phyloP scores from a whole-genome alignment of 2,113 vertebrate species.

The Silurus meridionalis region DNA sequence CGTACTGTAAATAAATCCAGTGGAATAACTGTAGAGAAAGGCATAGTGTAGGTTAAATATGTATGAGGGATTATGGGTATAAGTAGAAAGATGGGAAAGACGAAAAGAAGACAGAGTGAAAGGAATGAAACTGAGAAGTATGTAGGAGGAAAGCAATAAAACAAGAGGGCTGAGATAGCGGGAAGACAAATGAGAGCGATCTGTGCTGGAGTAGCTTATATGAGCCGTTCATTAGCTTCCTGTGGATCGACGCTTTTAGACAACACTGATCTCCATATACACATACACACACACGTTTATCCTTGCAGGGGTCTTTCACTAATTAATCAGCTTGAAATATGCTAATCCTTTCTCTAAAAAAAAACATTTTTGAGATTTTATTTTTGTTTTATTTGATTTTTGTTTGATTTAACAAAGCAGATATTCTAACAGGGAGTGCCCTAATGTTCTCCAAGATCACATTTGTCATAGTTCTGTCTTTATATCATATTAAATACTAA shows the following conservation, averaged over 20 bases:
- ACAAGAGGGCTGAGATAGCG: not conserved
- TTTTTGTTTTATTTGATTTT: not conserved
- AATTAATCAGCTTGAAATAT: not conserved
- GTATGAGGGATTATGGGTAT: not conserved
- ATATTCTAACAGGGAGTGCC: not conserved
- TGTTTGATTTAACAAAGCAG: not conserved
- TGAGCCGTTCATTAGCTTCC: conserved; percentile 43
- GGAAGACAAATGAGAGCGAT: conserved; percentile 3
- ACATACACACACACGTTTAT: not conserved
- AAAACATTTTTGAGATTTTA: not conserved
- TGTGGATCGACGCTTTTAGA: conserved; percentile 32
- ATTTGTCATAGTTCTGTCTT: not conserved
- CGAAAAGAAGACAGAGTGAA: not conserved
- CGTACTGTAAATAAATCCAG: not conserved
- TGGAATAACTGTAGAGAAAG: not conserved
- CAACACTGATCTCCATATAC: conserved; percentile 34
- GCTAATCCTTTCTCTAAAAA: not conserved
- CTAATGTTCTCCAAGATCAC: too few relatives aligned
- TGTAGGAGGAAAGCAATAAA: conserved; percentile 15
- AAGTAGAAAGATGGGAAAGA: not conserved
- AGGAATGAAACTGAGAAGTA: conserved; percentile 26
- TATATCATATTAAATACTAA: too few relatives aligned
- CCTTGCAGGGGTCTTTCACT: not conserved
- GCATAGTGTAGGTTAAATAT: not conserved
- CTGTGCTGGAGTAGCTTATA: not conserved